Base-by-base conservation (phyloP, 2,113 vertebrate species). In the Myocastor coypus region DNA sequence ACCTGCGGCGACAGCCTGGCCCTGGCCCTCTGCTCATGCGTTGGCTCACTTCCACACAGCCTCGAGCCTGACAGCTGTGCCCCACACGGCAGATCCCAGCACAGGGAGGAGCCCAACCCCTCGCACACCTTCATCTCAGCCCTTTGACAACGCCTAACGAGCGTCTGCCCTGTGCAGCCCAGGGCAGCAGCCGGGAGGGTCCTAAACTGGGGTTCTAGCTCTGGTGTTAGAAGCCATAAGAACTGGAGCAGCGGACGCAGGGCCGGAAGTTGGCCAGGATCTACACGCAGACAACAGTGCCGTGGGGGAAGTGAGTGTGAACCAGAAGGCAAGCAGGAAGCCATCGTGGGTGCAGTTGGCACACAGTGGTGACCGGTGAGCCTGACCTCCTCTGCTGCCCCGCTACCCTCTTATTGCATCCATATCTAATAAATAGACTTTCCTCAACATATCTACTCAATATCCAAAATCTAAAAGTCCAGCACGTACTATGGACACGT, bases 201-300 rank as follows among this genome's bases (percentile, higher is more conserved):
- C 19, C 14, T 1, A 34, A 30, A 3, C 12, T 5, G 34, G 12
- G 5, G 5, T 3, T 19, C 69, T 22, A 0, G 22, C 7, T 50
- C 40, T 13, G 1, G 1, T 2, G 46, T 5, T 4, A 0, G 0
- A 11, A 30, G 19, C 22, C 68, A 0, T 2, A 20, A 46, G 16
- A 82, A 13, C 0, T 3, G 4, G 22, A 77, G 77, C 16, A 22
- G 28, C 34, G 1, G 22, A 42, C 7, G 0, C 0, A 5, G 42
- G 3, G 3, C 22, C 0, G 0, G 7, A 6, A 8, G 46, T 2
- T 3, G 30, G 37, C 26, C 46, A 28, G 71, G 42, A 26, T 57
- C 55, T 19, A 19, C 22, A 64, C 8, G 50, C 8, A 12, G 37
- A 8, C 19, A 40, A 19, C 37, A 40, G 3, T 0, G 19, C 24